Percentiles rank a stretch among this genome's conserved stretches.
Conservation (phyloP, 2,888 invertebrate genomes). For the Callosobruchus maculatus region DNA sequence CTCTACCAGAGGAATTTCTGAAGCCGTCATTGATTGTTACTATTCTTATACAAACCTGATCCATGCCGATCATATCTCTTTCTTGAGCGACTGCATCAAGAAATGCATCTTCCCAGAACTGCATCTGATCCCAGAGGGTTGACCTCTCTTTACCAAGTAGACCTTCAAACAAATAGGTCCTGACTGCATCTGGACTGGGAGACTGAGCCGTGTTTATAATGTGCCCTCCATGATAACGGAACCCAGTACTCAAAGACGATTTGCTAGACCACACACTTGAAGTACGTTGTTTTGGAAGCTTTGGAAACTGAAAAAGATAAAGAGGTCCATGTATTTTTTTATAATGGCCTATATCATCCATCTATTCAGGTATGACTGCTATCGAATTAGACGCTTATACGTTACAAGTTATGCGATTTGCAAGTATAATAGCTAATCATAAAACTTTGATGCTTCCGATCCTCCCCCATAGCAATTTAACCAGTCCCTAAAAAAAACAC, state of each 20-base stretch:
- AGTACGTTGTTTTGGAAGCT: slow-evolving; percentile 72
- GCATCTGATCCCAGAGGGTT: slow-evolving; percentile 96
- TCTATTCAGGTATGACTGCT: no score
- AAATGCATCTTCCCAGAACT: slow-evolving; percentile 99
- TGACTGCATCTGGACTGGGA: slow-evolving; percentile 84
- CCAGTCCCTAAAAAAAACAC: neutral
- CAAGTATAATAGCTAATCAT: no score
- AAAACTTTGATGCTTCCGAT: no score
- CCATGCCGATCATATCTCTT: slow-evolving; percentile 98
- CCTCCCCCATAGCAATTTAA: no score
- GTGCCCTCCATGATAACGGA: slow-evolving; percentile 82
- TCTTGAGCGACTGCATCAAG: slow-evolving; percentile 97
- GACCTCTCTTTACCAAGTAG: slow-evolving; percentile 78
- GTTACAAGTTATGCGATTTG: no score
- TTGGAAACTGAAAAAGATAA: slow-evolving; percentile 57
- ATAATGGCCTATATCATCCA: no score
- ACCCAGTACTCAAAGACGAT: slow-evolving; percentile 81
- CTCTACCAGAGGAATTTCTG: no score
- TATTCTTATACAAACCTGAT: slow-evolving; percentile 60
- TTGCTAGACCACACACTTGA: slow-evolving; percentile 92
- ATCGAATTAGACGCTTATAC: no score
- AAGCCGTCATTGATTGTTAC: no score
- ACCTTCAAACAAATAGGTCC: slow-evolving; percentile 92
- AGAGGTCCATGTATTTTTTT: neutral
- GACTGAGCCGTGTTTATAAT: slow-evolving; percentile 80